phyloP scores from a whole-genome alignment of 2,888 invertebrate genomes.

The Drosophila vallismaia region DNA sequence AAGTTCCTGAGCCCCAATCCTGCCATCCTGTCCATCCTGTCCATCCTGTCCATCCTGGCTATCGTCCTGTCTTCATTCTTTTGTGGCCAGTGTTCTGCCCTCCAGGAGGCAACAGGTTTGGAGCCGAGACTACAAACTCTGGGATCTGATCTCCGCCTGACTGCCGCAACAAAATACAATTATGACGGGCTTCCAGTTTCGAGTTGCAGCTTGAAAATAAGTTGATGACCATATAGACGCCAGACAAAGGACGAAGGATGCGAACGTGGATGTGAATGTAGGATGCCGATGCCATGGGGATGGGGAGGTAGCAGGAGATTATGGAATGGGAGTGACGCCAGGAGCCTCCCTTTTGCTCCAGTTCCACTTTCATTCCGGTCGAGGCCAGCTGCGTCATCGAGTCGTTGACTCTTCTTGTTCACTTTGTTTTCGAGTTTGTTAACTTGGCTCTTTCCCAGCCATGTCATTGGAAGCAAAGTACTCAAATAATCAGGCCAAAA shows the following conservation, averaged over 20 bases:
- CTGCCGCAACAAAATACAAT: slow-evolving; percentile 34
- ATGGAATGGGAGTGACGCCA: slow-evolving; percentile 25
- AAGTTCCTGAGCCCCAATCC: slow-evolving; percentile 8
- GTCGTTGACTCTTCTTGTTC: slow-evolving; percentile 22
- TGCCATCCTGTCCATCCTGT: slow-evolving; percentile 11
- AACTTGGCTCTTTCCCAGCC: slow-evolving; percentile 17
- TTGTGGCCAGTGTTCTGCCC: not conserved
- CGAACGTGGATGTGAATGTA: not conserved
- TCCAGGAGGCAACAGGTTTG: slow-evolving; percentile 29
- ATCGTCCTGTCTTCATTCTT: not conserved
- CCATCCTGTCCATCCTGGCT: not conserved
- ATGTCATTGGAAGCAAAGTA: not conserved
- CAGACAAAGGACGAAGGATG: slow-evolving; percentile 18
- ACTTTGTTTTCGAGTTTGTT: not conserved
- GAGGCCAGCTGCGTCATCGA: slow-evolving; percentile 44
- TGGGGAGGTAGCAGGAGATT: not conserved
- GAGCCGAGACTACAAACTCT: slow-evolving; percentile 11
- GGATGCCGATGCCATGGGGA: not conserved
- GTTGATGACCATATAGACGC: slow-evolving; percentile 29
- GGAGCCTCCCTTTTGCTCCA: slow-evolving; percentile 17
- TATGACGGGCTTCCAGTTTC: slow-evolving; percentile 19
- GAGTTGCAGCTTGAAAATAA: slow-evolving; percentile 30
- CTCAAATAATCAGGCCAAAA: not conserved
- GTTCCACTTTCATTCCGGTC: slow-evolving; percentile 41
- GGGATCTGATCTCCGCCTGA: slow-evolving; percentile 14